Evolutionary conservation across 92 coral and sea anemone genomes (phyloP).

Genomic region (Blastomussa wellsi): DNA sequence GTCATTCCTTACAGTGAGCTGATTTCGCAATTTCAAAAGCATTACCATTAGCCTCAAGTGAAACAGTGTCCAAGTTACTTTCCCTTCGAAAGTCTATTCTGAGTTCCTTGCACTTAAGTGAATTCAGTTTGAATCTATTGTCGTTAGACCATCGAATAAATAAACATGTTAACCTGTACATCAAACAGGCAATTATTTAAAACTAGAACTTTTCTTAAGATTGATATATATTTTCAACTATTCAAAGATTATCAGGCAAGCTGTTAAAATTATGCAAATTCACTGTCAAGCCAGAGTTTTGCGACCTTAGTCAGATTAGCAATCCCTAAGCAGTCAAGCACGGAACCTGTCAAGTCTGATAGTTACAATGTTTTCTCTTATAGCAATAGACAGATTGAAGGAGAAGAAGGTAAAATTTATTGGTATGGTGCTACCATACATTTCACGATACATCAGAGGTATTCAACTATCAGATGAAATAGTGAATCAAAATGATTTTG

Average conservation of each 20-base stretch:
- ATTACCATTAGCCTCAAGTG: too few species aligned
- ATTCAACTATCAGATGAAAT: conserved; percentile 37
- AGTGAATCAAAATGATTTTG: conserved; percentile 9
- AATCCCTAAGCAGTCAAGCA: background rate
- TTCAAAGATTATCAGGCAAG: too few species aligned
- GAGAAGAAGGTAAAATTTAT: conserved; percentile 65
- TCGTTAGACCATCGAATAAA: too few species aligned
- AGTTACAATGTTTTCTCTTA: background rate
- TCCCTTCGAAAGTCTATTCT: too few species aligned
- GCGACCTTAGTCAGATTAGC: background rate
- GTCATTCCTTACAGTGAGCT: too few species aligned
- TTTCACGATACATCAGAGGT: conserved; percentile 42
- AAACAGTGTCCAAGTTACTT: too few species aligned
- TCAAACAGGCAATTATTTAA: too few species aligned
- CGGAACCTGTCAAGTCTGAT: background rate
- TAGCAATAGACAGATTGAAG: conserved; percentile 61
- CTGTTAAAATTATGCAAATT: background rate
- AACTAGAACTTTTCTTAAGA: too few species aligned
- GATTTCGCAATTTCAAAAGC: too few species aligned
- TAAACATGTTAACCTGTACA: background rate
- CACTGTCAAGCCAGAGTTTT: background rate
- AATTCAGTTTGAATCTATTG: too few species aligned
- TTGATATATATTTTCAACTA: too few species aligned
- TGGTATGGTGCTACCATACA: conserved; percentile 69
- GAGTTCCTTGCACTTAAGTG: too few species aligned